Evolutionary conservation across 2,113 vertebrate species (phyloP).

Genomic region (Tenrec ecaudatus): DNA sequence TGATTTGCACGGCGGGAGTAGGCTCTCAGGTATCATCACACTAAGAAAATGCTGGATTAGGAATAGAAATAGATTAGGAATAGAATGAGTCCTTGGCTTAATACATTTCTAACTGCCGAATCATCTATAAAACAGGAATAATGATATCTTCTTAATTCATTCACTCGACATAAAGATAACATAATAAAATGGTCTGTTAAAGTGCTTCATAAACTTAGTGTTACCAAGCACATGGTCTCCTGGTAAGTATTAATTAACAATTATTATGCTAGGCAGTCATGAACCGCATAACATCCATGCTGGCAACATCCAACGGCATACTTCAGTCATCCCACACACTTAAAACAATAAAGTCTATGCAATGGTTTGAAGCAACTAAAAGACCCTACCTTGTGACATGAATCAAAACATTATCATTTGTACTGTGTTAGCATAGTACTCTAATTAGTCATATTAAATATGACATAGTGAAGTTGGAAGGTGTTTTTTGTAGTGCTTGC

Average conservation of each 20-base stretch:
- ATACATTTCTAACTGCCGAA: conserved; percentile 6
- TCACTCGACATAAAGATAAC: conserved; percentile 3
- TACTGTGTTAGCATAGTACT: neutral
- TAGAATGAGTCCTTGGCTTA: neutral
- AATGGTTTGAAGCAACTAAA: neutral
- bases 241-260: neutral
- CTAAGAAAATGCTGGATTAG: neutral
- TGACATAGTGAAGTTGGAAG: neutral
- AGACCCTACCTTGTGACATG: no score
- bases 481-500: neutral
- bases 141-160: conserved; percentile 28
- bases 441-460: no score
- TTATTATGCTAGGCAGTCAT: neutral
- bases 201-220: neutral
- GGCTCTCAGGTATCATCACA: neutral
- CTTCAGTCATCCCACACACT: neutral
- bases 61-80: neutral
- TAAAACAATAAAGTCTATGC: neutral
- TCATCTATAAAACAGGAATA: neutral
- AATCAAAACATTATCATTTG: neutral
- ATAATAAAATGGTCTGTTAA: neutral
- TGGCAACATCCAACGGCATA: neutral
- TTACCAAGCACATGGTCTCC: neutral
- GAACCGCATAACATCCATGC: neutral
- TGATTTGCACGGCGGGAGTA: neutral